A percentile compares a stretch with the other conserved stretches of the same genome.
These are phyloP conservation scores for Phrynocephalus forsythii DNA, from an alignment of 2,797 vertebrate genomes.

Conservation along the genomic window DNA sequence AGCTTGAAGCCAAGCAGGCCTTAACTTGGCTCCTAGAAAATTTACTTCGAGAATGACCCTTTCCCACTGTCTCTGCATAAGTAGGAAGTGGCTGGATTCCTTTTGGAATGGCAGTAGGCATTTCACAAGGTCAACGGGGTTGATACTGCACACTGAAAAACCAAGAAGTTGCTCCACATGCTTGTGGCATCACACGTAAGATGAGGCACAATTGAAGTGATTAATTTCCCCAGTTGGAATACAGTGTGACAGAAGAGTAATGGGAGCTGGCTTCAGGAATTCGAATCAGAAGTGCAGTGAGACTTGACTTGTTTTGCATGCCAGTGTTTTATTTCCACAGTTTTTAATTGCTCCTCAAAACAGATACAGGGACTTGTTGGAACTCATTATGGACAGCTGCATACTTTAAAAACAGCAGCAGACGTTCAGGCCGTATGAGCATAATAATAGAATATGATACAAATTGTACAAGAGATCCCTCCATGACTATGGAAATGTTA, in stretches of 20 bases:
- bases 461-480: slow-evolving; percentile 22
- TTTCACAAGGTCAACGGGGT: neutral
- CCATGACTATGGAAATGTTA: slow-evolving; percentile 2
- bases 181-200: neutral
- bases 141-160: neutral
- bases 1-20: slow-evolving; percentile 3
- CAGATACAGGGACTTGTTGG: neutral
- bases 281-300: accelerated
- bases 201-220: slow-evolving; percentile 15
- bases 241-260: neutral
- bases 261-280: slow-evolving; percentile 22
- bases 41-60: slow-evolving; percentile 29
- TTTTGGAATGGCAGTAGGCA: slow-evolving; percentile 8
- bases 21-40: slow-evolving; percentile 20
- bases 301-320: accelerated
- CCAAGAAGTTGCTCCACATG: slow-evolving; percentile 30
- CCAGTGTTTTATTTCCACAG: neutral
- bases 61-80: slow-evolving; percentile 27
- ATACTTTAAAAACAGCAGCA: neutral
- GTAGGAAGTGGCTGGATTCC: neutral
- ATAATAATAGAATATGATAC: neutral
- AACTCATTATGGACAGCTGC: neutral
- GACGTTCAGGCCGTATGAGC: neutral
- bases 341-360: neutral
- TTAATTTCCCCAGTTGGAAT: slow-evolving; percentile 21